Conservation (phyloP, 2,113 vertebrate genomes). For the Micronycteris hirsuta region DNA sequence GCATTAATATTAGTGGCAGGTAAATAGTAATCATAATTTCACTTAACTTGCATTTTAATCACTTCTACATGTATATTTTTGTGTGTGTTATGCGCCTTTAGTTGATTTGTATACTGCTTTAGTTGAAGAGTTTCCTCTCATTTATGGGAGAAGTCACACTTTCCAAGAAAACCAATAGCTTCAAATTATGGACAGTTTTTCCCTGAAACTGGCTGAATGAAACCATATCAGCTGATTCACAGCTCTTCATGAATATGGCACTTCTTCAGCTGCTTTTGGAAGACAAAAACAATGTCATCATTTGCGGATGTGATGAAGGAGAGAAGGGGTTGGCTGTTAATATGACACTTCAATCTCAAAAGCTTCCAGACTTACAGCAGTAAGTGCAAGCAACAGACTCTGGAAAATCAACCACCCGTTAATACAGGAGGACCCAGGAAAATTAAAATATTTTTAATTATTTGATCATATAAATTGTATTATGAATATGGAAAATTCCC, state of each 20-base stretch:
- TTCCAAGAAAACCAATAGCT: background rate
- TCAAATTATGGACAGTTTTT: background rate
- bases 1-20: background rate
- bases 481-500: background rate
- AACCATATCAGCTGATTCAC: background rate
- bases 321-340: background rate
- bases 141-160: background rate
- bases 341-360: background rate
- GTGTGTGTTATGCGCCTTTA: background rate
- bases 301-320: background rate
- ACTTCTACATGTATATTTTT: background rate
- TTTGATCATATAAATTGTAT: background rate
- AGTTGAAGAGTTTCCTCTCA: background rate
- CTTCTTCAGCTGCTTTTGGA: background rate
- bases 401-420: background rate
- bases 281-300: background rate
- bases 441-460: background rate
- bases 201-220: background rate
- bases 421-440: fast-evolving
- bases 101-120: background rate
- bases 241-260: background rate
- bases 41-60: background rate
- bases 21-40: background rate
- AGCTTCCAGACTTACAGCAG: background rate
- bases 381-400: background rate